phyloP scores from a whole-genome alignment of 1,140 invertebrate species.

The Aphelinus certus region DNA sequence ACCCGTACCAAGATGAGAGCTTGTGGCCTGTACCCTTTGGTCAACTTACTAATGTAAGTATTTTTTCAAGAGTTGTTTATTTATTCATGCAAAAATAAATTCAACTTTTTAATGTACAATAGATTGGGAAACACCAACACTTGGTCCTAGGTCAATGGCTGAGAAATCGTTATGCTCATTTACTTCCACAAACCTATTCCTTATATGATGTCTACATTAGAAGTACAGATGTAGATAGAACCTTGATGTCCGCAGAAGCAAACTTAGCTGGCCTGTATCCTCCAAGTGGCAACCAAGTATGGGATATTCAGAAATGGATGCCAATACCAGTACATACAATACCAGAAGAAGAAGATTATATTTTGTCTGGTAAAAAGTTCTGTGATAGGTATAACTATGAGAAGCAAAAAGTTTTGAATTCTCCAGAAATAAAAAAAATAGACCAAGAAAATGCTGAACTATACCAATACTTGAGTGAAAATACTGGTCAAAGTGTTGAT shows the following conservation, averaged over 20 bases:
- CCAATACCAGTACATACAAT: slow-evolving; percentile 88
- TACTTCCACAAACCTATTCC: slow-evolving; percentile 68
- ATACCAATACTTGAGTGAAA: slow-evolving; percentile 72
- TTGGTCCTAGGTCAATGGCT: slow-evolving; percentile 82
- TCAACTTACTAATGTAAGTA: slow-evolving; percentile 80
- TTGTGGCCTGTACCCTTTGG: slow-evolving; percentile 82
- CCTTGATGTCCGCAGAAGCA: slow-evolving; percentile 87
- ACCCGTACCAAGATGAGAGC: slow-evolving; percentile 75
- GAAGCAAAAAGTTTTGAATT: slow-evolving; percentile 66
- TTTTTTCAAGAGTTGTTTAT: slow-evolving; percentile 19
- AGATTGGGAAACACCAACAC: slow-evolving; percentile 83
- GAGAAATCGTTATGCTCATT: slow-evolving; percentile 73
- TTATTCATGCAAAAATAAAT: slow-evolving; percentile 1
- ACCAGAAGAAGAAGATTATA: slow-evolving; percentile 73
- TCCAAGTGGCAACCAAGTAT: slow-evolving; percentile 69
- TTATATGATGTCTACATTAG: slow-evolving; percentile 73
- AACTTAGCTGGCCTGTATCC: slow-evolving; percentile 87
- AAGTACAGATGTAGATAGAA: slow-evolving; percentile 88
- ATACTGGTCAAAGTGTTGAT: slow-evolving; percentile 69
- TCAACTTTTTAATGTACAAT: slow-evolving; percentile 40
- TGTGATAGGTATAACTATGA: slow-evolving; percentile 75
- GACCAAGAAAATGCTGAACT: slow-evolving; percentile 71
- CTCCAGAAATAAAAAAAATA: slow-evolving; percentile 69
- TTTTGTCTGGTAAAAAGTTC: slow-evolving; percentile 73
- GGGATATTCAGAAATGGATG: slow-evolving; percentile 84